phyloP scores from a whole-genome alignment of 2,888 invertebrate genomes.

The Hybos culiciformis region DNA sequence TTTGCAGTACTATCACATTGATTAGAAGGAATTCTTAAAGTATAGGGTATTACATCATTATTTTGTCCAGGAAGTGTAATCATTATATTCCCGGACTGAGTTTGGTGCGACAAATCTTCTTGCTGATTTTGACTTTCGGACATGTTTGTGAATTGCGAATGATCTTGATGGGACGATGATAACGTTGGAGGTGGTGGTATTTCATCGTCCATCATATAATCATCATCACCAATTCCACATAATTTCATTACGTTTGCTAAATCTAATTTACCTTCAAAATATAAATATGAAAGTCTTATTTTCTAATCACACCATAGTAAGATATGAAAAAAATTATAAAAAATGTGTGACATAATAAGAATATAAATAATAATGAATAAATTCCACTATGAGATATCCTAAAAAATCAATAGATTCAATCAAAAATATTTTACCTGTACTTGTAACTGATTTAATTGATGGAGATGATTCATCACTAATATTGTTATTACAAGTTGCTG shows the following conservation, averaged over 20 bases:
- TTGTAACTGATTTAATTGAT: background rate
- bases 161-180: slow-evolving; percentile 9
- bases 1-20: slow-evolving; percentile 15
- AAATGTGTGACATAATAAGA: too few relatives aligned
- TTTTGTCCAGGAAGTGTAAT: slow-evolving; percentile 36
- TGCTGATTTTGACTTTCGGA: slow-evolving; percentile 11
- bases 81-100: slow-evolving; percentile 25
- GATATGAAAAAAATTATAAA: too few relatives aligned
- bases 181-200: slow-evolving; percentile 9
- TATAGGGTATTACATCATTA: slow-evolving; percentile 31
- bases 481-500: background rate
- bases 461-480: background rate
- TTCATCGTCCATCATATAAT: slow-evolving; percentile 39
- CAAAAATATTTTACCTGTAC: background rate
- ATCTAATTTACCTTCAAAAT: slow-evolving; percentile 46
- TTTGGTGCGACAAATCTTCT: slow-evolving; percentile 12
- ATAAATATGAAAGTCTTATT: too few relatives aligned
- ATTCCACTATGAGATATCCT: too few relatives aligned
- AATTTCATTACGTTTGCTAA: slow-evolving; percentile 61
- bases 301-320: too few relatives aligned
- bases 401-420: background rate
- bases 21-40: slow-evolving; percentile 32
- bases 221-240: slow-evolving; percentile 54
- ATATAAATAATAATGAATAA: too few relatives aligned
- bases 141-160: background rate